Conservation (phyloP, 2,797 vertebrate species). For the Myotis findleyi region DNA sequence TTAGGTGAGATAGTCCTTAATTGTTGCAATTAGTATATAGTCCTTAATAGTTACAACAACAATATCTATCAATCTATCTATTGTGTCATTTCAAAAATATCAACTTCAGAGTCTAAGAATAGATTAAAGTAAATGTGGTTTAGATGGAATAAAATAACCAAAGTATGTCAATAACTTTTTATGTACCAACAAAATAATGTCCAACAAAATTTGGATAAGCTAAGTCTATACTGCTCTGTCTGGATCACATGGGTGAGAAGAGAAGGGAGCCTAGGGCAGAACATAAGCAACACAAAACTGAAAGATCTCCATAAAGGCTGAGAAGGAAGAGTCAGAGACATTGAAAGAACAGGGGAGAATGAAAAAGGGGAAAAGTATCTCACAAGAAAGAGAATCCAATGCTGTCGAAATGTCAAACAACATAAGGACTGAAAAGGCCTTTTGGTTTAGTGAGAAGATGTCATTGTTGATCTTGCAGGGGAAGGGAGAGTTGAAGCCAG, state of each 20-base stretch:
- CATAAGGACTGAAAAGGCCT: not conserved
- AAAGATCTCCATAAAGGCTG: not conserved
- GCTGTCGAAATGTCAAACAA: not conserved
- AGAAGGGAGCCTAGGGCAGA: not conserved
- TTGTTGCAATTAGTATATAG: not conserved
- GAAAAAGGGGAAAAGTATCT: not conserved
- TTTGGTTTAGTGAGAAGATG: constrained; percentile 12
- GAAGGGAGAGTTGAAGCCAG: not conserved
- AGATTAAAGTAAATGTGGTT: not conserved
- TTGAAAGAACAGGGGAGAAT: not conserved
- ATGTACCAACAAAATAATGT: not conserved
- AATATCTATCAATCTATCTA: not conserved
- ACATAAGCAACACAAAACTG: not conserved
- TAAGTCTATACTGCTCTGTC: not conserved
- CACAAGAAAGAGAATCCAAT: not conserved
- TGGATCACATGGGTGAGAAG: not conserved
- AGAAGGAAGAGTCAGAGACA: not conserved
- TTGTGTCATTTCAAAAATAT: constrained; percentile 18
- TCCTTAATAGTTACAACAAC: no score
- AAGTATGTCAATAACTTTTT: not conserved
- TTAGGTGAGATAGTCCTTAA: not conserved
- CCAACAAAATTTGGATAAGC: not conserved
- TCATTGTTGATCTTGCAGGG: not conserved
- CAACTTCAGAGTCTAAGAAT: not conserved
- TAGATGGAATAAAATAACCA: not conserved